A percentile compares a stretch with the other conserved stretches of the same genome.
These are phyloP conservation scores for Takifugu rubripes DNA, from an alignment of 2,797 vertebrate species.

Conservation along the genomic window DNA sequence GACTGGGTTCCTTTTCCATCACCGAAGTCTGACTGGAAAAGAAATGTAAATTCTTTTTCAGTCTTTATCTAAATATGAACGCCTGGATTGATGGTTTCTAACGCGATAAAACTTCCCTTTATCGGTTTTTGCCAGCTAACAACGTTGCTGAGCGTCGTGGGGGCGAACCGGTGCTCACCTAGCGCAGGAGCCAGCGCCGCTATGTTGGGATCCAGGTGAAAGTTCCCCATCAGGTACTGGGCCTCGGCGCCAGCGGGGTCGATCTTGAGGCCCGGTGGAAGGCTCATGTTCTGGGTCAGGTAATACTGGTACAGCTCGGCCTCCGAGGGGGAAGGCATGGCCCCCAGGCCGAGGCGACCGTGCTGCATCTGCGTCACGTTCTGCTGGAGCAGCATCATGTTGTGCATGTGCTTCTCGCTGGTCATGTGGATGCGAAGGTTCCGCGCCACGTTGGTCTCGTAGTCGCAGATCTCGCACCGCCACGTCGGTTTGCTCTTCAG, in stretches of 20 bases:
- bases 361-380: slow-evolving; percentile 97
- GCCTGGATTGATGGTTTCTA: neutral
- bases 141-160: slow-evolving; percentile 6
- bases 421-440: slow-evolving; percentile 99
- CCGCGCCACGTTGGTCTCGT: slow-evolving; percentile 96
- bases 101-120: neutral
- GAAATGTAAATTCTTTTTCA: slow-evolving; percentile 2
- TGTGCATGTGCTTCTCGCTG: slow-evolving; percentile 99
- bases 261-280: slow-evolving; percentile 90
- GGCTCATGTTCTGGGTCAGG: slow-evolving; percentile 96
- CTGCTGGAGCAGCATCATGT: slow-evolving; percentile 99
- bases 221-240: slow-evolving; percentile 93
- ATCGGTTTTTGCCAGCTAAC: neutral
- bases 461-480: slow-evolving; percentile 99
- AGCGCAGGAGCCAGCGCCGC: slow-evolving; percentile 87
- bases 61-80: slow-evolving; percentile 20
- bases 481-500: slow-evolving; percentile 98
- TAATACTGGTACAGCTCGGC: slow-evolving; percentile 99
- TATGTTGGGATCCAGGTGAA: slow-evolving; percentile 91
- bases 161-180: slow-evolving; percentile 77
- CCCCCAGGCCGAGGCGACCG: slow-evolving; percentile 86
- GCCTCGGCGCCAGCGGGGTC: slow-evolving; percentile 86
- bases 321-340: slow-evolving; percentile 91
- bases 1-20: slow-evolving; percentile 19
- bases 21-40: slow-evolving; percentile 24